Evolutionary conservation across 2,797 vertebrate genomes (phyloP).

Genomic region (Danio tinwini): DNA sequence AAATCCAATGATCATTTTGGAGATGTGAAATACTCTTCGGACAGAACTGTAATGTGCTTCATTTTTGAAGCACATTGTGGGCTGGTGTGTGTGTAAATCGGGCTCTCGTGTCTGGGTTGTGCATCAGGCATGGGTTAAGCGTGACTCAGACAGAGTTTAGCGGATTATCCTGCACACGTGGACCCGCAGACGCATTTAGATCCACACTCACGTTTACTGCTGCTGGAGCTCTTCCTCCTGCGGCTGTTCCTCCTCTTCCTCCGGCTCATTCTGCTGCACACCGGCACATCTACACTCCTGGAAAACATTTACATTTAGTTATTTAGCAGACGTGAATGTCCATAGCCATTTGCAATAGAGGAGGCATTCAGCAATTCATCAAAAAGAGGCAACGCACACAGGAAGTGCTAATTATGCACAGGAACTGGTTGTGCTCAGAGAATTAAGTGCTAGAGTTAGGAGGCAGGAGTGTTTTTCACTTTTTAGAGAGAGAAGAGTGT

Average conservation of each 20-base stretch:
- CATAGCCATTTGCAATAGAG: no score
- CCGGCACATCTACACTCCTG: slow-evolving; percentile 15
- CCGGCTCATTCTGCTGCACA: slow-evolving; percentile 79
- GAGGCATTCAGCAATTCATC: no score
- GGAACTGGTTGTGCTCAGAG: no score
- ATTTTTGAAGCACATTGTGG: background rate
- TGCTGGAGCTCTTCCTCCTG: slow-evolving; percentile 83
- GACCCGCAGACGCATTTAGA: slow-evolving; percentile 44
- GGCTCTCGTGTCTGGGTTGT: slow-evolving; percentile 35
- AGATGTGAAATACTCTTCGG: no score
- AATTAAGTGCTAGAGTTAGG: no score
- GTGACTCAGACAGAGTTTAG: slow-evolving; percentile 68
- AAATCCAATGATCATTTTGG: no score
- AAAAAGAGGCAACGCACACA: no score
- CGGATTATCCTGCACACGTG: slow-evolving; percentile 63
- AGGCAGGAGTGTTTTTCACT: no score
- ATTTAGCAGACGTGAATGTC: no score
- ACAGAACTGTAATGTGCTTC: no score
- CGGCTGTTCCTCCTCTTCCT: slow-evolving; percentile 84
- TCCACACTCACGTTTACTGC: slow-evolving; percentile 84
- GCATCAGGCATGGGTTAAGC: slow-evolving; percentile 30
- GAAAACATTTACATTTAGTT: background rate
- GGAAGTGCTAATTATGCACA: no score
- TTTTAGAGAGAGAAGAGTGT: no score
- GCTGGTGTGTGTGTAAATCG: slow-evolving; percentile 14